phyloP scores from a whole-genome alignment of 2,797 vertebrate genomes.

The Coregonus ussuriensis region DNA sequence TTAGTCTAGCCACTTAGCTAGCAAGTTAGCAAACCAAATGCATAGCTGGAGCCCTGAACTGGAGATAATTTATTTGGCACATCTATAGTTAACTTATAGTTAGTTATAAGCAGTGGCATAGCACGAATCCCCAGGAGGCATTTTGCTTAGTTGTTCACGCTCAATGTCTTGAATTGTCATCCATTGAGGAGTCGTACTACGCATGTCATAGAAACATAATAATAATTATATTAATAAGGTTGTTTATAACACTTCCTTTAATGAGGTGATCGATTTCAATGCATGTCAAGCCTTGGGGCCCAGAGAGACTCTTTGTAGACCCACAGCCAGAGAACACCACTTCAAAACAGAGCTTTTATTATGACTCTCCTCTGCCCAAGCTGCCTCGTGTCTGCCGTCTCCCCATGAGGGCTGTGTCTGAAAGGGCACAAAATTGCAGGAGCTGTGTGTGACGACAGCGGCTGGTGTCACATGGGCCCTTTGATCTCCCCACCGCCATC shows the following conservation, averaged over 20 bases:
- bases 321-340: constrained; percentile 36
- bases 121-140: no score
- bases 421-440: constrained; percentile 63
- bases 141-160: neutral
- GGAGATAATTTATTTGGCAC: no score
- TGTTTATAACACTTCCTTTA: constrained; percentile 10
- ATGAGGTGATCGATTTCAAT: constrained; percentile 23
- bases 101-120: no score
- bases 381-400: constrained; percentile 54
- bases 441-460: constrained; percentile 49
- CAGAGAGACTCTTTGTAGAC: neutral
- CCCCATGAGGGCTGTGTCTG: constrained; percentile 55
- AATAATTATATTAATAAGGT: neutral
- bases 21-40: no score
- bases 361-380: constrained; percentile 58
- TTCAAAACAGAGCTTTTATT: constrained; percentile 57
- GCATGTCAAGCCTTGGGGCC: neutral
- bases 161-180: neutral
- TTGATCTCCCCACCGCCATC: constrained; percentile 73
- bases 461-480: constrained; percentile 60
- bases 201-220: neutral
- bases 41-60: no score
- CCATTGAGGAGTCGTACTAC: neutral
- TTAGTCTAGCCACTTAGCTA: no score
- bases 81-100: no score